phyloP scores from a whole-genome alignment of 2,113 vertebrate species.

The Uria lomvia region DNA sequence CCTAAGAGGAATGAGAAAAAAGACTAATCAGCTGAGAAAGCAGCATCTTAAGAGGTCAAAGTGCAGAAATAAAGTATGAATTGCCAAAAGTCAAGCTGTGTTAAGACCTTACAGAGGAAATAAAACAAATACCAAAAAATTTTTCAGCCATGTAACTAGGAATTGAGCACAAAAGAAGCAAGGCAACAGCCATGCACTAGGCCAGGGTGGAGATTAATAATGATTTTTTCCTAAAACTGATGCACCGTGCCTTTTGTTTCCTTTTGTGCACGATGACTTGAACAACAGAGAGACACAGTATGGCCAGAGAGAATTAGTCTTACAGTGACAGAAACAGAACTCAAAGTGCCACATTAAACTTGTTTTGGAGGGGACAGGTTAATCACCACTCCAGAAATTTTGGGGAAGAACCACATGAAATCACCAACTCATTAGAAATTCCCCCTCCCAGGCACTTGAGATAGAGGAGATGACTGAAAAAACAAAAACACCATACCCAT shows the following conservation, averaged over 20 bases:
- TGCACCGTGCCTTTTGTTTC: accelerated
- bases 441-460: neutral
- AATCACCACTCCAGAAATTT: neutral
- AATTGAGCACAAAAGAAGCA: conserved; percentile 1
- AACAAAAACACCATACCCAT: neutral
- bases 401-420: neutral
- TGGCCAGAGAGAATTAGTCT: neutral
- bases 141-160: neutral
- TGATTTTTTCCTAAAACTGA: neutral
- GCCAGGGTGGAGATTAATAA: neutral
- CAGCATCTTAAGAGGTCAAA: conserved; percentile 25
- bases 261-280: neutral
- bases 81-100: conserved; percentile 26
- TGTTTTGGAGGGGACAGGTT: neutral
- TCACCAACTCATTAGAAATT: neutral
- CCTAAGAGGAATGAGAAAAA: neutral
- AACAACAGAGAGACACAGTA: neutral
- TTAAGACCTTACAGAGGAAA: conserved; percentile 37
- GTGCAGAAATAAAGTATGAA: neutral
- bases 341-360: neutral
- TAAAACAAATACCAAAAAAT: neutral
- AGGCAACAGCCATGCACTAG: neutral
- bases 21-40: conserved; percentile 11
- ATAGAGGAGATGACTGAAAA: neutral
- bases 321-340: neutral